phyloP scores from a whole-genome alignment of 2,113 vertebrate genomes.

The Datnioides undecimradiatus region DNA sequence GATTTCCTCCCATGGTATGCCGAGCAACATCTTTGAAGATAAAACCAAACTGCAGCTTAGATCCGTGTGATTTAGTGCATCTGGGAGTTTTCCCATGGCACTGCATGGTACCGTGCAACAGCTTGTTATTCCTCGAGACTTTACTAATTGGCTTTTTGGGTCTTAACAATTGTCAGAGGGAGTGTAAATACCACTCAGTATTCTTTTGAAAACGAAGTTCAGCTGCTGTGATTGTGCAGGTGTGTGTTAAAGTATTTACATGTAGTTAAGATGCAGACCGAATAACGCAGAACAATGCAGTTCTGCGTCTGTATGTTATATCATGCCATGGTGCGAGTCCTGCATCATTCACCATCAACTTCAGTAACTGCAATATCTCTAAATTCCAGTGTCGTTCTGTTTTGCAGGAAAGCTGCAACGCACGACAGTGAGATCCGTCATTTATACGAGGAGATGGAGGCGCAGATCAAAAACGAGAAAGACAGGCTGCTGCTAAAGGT shows the following conservation, averaged over 20 bases:
- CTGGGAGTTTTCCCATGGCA: conserved; percentile 15
- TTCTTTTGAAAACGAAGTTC: conserved; percentile 24
- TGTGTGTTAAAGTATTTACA: conserved; percentile 10
- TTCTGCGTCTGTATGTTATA: conserved; percentile 8
- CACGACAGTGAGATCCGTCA: conserved; percentile 92
- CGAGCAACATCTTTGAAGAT: background rate
- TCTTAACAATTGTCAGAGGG: conserved; percentile 50
- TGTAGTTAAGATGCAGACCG: conserved; percentile 10
- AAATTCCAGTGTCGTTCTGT: background rate
- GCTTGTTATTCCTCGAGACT: conserved; percentile 39
- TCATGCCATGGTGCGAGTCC: background rate
- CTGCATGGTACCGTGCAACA: conserved; percentile 36
- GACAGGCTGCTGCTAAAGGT: conserved; percentile 89
- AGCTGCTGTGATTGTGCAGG: background rate
- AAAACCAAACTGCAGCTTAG: background rate
- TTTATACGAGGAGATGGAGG: conserved; percentile 97
- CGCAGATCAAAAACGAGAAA: conserved; percentile 92
- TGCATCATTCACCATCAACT: background rate
- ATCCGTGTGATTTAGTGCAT: background rate
- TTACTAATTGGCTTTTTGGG: conserved; percentile 61
- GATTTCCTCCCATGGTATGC: background rate
- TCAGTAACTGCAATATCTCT: background rate
- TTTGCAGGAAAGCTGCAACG: conserved; percentile 88
- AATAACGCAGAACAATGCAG: conserved; percentile 16
- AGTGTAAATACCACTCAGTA: conserved; percentile 57